A percentile compares a stretch with the other conserved stretches of the same genome.
Conservation (phyloP, 2,113 vertebrate species). For the Laticauda colubrina region DNA sequence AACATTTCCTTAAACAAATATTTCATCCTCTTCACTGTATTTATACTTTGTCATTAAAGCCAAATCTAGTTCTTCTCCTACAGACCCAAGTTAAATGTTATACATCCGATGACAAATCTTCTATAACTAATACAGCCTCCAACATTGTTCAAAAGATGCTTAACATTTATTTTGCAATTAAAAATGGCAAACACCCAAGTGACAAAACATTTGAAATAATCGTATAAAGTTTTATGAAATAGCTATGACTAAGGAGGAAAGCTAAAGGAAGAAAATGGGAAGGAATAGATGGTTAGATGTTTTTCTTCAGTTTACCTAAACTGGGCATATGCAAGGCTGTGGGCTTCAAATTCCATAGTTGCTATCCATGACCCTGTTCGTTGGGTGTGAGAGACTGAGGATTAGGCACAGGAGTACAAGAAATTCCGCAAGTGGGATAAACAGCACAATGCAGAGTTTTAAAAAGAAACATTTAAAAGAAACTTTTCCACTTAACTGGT, state of each 20-base stretch:
- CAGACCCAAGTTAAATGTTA: background rate
- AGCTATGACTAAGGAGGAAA: background rate
- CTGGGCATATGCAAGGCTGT: background rate
- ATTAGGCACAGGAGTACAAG: background rate
- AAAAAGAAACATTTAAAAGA: background rate
- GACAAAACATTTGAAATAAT: background rate
- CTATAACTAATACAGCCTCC: background rate
- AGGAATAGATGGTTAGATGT: background rate
- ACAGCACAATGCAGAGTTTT: background rate
- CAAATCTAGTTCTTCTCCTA: background rate
- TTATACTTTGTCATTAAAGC: background rate
- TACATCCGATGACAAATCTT: background rate
- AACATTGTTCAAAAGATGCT: background rate
- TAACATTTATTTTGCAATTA: background rate
- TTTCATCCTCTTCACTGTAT: background rate
- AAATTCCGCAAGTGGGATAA: background rate
- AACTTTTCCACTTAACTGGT: background rate
- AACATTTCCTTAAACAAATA: background rate
- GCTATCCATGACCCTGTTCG: background rate
- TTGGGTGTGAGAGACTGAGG: background rate
- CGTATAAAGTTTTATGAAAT: background rate
- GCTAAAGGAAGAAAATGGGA: background rate
- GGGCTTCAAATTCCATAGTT: background rate
- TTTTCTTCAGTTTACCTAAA: background rate
- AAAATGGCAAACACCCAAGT: background rate